Base-by-base conservation (phyloP, 2,797 vertebrate species). In the Manis javanica region DNA sequence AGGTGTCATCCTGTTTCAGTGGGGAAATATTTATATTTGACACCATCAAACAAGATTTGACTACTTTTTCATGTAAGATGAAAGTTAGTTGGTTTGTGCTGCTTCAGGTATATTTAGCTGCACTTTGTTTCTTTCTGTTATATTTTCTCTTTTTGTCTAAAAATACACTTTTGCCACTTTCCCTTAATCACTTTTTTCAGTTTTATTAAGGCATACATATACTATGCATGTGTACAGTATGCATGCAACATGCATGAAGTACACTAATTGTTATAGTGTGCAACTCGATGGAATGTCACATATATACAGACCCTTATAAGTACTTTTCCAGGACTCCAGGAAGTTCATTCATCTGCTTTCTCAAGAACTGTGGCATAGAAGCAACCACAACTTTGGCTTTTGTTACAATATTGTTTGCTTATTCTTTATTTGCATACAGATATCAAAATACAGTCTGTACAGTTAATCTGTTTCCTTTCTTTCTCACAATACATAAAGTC, bases 11-110 rank as follows among this genome's bases (percentile, higher is more conserved):
- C 23, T 6, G 21, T 71, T 66, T 96, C 49, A 72, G 12, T 42
- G 7, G 63, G 72, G 74, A 7, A 87, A 69, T 31, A 51, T 69
- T 81, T 91, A 34, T 92, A 64, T 92, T 86, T 87, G 46, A 94
- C 9, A 57, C 23, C 46, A 82, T 82, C 53, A 81, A 39, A 63
- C 8, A 29, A 94, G 51, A 69, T 84, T 84, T 87, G 88, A 63
- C 26, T 59, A 10, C 29, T 8, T 85, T 96, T 96, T 69, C 29
- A 37, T 61, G 3, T 95, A 79, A 84, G 57, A 61, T 68, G 26
- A 68, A 79, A 64, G 12, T 49, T 87, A 37, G 19, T 42, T 88
- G 85, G 46, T 57, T 83, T 91, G 18, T 59, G 1, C 4, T 64
- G 14, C 19, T 94, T 88, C 19, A 37, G 14, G 46, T 75, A n/a